A percentile compares a stretch with the other conserved stretches of the same genome.
phyloP scores from a whole-genome alignment of 2,113 vertebrate genomes.

The Ceyx cyanopectus region DNA sequence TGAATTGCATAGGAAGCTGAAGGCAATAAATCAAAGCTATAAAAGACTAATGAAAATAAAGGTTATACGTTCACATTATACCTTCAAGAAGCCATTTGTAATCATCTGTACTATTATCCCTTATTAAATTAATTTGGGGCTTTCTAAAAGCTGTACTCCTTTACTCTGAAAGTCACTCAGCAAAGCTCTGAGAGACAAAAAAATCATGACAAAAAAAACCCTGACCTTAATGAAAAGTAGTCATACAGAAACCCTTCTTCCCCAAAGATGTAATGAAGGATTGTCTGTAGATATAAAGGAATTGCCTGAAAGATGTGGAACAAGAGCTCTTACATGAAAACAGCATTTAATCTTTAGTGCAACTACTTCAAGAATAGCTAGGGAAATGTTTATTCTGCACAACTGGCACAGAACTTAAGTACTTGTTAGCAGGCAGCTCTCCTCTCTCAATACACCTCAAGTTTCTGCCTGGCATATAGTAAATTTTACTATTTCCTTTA shows the following conservation, averaged over 20 bases:
- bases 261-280: not conserved
- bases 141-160: not conserved
- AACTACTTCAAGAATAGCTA: not conserved
- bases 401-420: not conserved
- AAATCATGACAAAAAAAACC: too few species aligned
- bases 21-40: constrained; percentile 5
- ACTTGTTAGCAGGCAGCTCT: not conserved
- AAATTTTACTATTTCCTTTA: not conserved
- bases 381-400: not conserved
- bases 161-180: not conserved
- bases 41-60: constrained; percentile 48
- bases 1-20: not conserved
- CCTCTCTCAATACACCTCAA: not conserved
- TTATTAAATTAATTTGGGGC: not conserved
- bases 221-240: not conserved
- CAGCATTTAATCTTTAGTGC: not conserved
- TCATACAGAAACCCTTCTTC: not conserved
- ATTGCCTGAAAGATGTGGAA: not conserved
- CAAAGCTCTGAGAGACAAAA: not conserved
- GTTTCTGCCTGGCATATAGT: not conserved
- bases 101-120: not conserved
- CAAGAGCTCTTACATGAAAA: not conserved
- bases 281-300: not conserved
- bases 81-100: not conserved
- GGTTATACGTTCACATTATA: not conserved